Evolutionary conservation across 1,140 invertebrate genomes (phyloP), one percentile per base, ranked within the genome.

Genomic region (Probaryconus sp.): DNA sequence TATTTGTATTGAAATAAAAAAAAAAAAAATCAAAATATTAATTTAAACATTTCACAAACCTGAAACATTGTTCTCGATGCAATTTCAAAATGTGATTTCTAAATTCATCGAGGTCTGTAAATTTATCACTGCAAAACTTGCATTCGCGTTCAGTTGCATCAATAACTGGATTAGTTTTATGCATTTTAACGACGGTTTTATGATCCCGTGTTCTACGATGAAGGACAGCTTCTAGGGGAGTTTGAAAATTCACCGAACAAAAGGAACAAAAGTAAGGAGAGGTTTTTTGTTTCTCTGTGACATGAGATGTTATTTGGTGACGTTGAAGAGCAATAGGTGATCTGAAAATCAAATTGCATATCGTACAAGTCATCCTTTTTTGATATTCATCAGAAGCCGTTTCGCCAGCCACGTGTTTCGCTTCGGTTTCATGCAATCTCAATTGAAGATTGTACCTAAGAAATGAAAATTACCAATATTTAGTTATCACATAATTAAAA

Each of bases 121-220:
- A 86, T 20, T 83, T 80, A 10, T 84, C 82, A 1, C 83, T 73
- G 72, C 93, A 94, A 77, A 92, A 90, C 16, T 88, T 88, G 75
- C 92, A 94, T 13, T 89, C 86, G 37, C 89, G 89, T 4, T 69
- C 75, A 9, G 82, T 73, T 0, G 28, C 30, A 0, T 28, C 24
- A 2, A 37, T 7, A 7, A 35, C 31, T 13, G 40, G 37, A 20
- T 74, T 58, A 13, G 43, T 28, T 33, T 90, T 89, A 13, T 85
- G 88, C 2, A 84, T 85, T 21, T 69, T 81, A 0, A 88, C 84
- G 6, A 77, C 87, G 9, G 91, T 88, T 69, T 91, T 89, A 63
- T 94, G 93, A 31, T 89, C 85, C 31, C 89, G 82, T 0, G 90
- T 89, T 65, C 90, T 89, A 2, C 94, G 87, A 85, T 95, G 94